Base-by-base conservation (phyloP, 2,113 vertebrate genomes). In the Rhea pennata region DNA sequence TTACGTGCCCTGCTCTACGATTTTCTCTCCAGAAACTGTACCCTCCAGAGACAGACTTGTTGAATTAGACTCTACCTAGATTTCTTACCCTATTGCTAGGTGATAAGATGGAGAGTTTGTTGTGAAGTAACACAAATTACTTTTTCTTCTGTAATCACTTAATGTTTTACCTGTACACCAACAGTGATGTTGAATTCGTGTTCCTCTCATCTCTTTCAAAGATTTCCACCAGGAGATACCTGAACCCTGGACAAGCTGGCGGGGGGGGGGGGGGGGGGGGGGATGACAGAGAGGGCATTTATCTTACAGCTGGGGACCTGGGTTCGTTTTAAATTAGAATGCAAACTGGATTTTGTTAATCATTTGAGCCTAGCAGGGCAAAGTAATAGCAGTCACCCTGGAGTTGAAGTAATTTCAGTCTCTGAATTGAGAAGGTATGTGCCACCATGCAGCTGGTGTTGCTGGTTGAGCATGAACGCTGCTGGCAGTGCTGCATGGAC, bases 1-100 rank as follows among this genome's bases (percentile, higher is more conserved):
- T 74, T 11, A 2, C 1, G 3, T 24, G 21, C 67, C 65, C 39
- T 7, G 42, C 2, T 1, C 3, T 51, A 70, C 61, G 8, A 0
- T 12, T 27, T 12, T 48, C 46, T 46, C 7, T 42, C 67, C 59
- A 5, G 20, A 54, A 74, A 51, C 36, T 40, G 26, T 19, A 40
- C 51, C 26, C 17, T 54, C 51, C 71, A 40, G 90, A 21, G 59
- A 9, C 31, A 16, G 82, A 39, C 1, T 0, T 17, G 23, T 42
- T 14, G 90, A 20, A 23, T 40, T 75, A 62, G 56, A 39, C 72
- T 58, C 78, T 61, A 10, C 74, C 66, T 12, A 3, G 2, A 24
- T 44, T 73, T 39, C 84, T n/a, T 70, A 17, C 66, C 61, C 1
- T 1, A 1, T 15, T 51, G 87, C 74, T 64, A 46, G 42, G 53